These are phyloP conservation scores for Neodiprion lecontei DNA, from an alignment of 1,140 invertebrate genomes.

Conservation along the genomic window DNA sequence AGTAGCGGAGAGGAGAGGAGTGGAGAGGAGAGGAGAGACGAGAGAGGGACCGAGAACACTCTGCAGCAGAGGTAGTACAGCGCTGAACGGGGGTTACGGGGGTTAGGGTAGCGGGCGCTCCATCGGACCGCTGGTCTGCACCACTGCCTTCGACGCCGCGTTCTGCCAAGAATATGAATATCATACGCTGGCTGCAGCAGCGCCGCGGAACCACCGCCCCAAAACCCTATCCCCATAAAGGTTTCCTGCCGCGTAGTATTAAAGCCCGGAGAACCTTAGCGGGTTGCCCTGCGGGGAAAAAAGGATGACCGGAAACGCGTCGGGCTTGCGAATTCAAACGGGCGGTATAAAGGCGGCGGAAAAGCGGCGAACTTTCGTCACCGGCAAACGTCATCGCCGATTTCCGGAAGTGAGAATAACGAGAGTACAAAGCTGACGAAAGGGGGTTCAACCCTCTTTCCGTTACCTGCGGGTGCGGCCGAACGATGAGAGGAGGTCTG, in stretches of 20 bases:
- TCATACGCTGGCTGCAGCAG: constrained; percentile 27
- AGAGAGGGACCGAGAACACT: neutral
- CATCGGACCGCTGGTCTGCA: constrained; percentile 55
- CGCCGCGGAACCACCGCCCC: neutral
- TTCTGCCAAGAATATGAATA: constrained; percentile 48
- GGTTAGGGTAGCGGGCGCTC: constrained; percentile 47
- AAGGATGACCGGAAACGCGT: neutral
- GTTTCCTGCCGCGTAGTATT: neutral
- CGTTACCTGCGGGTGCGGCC: too few relatives aligned
- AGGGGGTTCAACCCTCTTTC: too few relatives aligned
- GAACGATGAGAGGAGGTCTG: neutral
- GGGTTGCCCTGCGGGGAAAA: neutral
- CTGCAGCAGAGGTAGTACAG: neutral
- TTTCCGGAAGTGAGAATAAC: too few relatives aligned
- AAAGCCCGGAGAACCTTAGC: too few relatives aligned
- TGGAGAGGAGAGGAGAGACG: constrained; percentile 11
- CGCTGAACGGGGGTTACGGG: too few relatives aligned
- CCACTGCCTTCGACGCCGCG: constrained; percentile 51
- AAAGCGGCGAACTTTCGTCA: too few relatives aligned
- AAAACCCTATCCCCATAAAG: neutral
- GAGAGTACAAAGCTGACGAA: too few relatives aligned
- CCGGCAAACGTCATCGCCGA: too few relatives aligned
- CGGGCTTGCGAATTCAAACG: too few relatives aligned
- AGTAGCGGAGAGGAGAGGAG: constrained; percentile 21
- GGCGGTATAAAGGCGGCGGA: too few relatives aligned